These are phyloP conservation scores for Scaptomyza pallida DNA, from an alignment of 1,140 invertebrate species.

Conservation along the genomic window DNA sequence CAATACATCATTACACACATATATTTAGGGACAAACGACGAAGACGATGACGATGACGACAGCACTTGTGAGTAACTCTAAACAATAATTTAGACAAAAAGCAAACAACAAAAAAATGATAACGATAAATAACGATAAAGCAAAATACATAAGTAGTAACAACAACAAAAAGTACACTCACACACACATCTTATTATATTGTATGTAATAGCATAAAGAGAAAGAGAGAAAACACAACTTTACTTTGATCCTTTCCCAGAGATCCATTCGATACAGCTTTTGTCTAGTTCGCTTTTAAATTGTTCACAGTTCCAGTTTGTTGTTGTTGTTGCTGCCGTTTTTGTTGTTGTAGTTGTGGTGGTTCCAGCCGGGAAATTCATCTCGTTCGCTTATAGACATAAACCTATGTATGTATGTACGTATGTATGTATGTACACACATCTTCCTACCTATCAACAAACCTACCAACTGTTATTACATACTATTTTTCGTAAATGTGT, in stretches of 20 bases:
- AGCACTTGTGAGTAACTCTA: conserved; percentile 81
- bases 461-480: conserved; percentile 13
- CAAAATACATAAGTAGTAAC: conserved; percentile 60
- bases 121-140: conserved; percentile 77
- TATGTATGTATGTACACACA: conserved; percentile 42
- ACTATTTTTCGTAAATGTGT: conserved; percentile 33
- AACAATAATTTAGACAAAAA: conserved; percentile 82
- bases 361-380: conserved; percentile 28
- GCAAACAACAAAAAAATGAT: conserved; percentile 67
- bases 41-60: conserved; percentile 59
- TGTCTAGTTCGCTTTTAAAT: conserved; percentile 25
- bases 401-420: conserved; percentile 30
- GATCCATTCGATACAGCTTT: conserved; percentile 32
- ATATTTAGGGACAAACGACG: conserved; percentile 42
- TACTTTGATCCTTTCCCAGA: conserved; percentile 17
- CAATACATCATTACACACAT: conserved; percentile 5
- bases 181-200: conserved; percentile 24
- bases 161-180: conserved; percentile 52
- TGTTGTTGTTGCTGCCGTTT: conserved; percentile 43
- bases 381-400: conserved; percentile 38
- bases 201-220: conserved; percentile 56
- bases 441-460: conserved; percentile 8
- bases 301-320: conserved; percentile 5
- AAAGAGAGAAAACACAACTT: conserved; percentile 21
- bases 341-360: conserved; percentile 39